These are phyloP conservation scores for Pogonognathellus flavescens DNA, from an alignment of 1,140 invertebrate species.

Conservation along the genomic window DNA sequence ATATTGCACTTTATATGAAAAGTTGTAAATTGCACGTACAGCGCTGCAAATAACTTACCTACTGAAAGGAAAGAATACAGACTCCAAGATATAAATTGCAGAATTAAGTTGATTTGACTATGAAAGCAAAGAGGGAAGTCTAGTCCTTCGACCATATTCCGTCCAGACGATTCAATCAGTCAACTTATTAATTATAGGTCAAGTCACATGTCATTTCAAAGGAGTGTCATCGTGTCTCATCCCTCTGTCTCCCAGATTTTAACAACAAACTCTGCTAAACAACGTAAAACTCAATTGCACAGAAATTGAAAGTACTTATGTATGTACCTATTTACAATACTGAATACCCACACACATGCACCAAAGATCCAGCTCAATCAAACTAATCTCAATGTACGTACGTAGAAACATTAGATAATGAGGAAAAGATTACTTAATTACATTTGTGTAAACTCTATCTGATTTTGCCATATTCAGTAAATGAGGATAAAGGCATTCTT, in stretches of 20 bases:
- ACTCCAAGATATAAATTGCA: neutral
- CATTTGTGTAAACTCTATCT: neutral
- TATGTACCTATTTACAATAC: neutral
- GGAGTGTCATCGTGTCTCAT: conserved; percentile 7
- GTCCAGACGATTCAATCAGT: conserved; percentile 59
- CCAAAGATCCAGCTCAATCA: conserved; percentile 35
- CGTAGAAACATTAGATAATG: neutral
- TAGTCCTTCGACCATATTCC: conserved; percentile 56
- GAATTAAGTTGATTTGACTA: no score
- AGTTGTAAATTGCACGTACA: neutral
- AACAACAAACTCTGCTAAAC: conserved; percentile 5
- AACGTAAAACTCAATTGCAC: conserved; percentile 2
- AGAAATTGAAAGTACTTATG: neutral
- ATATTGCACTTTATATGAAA: no score
- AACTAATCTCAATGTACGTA: conserved; percentile 27
- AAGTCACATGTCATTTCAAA: neutral
- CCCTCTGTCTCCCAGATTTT: conserved; percentile 15
- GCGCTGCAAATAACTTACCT: neutral
- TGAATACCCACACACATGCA: conserved; percentile 7
- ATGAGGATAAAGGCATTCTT: neutral
- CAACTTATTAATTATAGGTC: conserved; percentile 41
- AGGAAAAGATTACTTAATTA: neutral
- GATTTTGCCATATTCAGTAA: conserved; percentile 20
- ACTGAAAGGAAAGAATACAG: neutral
- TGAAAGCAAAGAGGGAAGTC: conserved; percentile 28